phyloP scores from a whole-genome alignment of 92 coral and sea anemone genomes.

The Isaurus tuberculatus region DNA sequence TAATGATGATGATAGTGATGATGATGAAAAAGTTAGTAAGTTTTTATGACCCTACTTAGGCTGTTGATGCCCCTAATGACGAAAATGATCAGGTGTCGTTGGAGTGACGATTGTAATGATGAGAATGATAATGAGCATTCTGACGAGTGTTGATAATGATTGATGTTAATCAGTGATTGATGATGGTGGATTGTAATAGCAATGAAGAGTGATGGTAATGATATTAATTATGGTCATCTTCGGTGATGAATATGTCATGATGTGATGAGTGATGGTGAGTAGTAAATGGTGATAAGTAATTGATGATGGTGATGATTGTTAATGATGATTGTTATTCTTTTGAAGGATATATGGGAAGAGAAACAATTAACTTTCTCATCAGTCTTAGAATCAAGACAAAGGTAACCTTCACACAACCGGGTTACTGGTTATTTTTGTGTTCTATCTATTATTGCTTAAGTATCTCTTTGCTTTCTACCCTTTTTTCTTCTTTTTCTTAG shows the following conservation, averaged over 20 bases:
- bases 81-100: too few relatives aligned
- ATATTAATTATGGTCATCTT: background rate
- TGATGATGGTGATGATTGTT: background rate
- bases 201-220: background rate
- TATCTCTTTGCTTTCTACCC: too few relatives aligned
- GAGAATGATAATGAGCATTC: too few relatives aligned
- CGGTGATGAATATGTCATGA: background rate
- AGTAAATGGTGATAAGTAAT: background rate
- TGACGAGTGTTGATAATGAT: too few relatives aligned
- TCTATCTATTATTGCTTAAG: background rate
- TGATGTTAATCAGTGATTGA: background rate
- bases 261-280: background rate
- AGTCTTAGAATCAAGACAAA: constrained; percentile 82
- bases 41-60: too few relatives aligned
- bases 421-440: background rate
- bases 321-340: background rate
- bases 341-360: constrained; percentile 97
- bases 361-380: constrained; percentile 94
- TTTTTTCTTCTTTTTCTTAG: too few relatives aligned
- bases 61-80: too few relatives aligned
- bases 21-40: too few relatives aligned
- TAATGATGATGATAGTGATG: too few relatives aligned
- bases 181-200: too few relatives aligned
- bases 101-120: too few relatives aligned
- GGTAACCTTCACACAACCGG: constrained; percentile 37